phyloP scores from a whole-genome alignment of 2,888 invertebrate genomes.

The Chloromyia formosa region DNA sequence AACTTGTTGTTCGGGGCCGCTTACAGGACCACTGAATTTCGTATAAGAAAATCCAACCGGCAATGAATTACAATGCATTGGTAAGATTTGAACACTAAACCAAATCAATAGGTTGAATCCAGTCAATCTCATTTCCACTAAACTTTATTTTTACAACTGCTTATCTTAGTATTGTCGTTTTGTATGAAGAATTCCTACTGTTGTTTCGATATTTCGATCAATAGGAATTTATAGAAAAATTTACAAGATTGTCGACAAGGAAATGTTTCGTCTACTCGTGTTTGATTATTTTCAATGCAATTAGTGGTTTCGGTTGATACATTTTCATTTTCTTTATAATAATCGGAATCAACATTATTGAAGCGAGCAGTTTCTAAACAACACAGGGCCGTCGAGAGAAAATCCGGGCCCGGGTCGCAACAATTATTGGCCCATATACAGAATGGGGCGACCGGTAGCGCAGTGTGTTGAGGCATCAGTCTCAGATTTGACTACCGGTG shows the following conservation, averaged over 20 bases:
- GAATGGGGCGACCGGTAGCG: too few relatives aligned
- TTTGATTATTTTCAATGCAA: slow-evolving; percentile 17
- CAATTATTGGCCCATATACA: too few relatives aligned
- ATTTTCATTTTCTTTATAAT: slow-evolving; percentile 46
- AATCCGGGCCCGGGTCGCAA: too few relatives aligned
- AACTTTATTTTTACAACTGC: background rate
- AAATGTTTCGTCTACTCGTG: background rate
- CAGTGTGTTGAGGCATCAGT: too few relatives aligned
- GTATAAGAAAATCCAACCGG: slow-evolving; percentile 74
- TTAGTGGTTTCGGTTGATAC: slow-evolving; percentile 34
- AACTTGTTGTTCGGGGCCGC: slow-evolving; percentile 67
- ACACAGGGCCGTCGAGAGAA: too few relatives aligned
- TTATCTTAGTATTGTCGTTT: background rate
- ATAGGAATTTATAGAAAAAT: slow-evolving; percentile 31
- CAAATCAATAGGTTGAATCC: background rate
- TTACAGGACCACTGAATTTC: slow-evolving; percentile 78
- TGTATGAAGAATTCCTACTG: slow-evolving; percentile 36
- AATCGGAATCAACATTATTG: slow-evolving; percentile 41
- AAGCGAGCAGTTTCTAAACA: slow-evolving; percentile 43
- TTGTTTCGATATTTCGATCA: background rate
- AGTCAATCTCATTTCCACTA: background rate
- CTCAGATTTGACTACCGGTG: too few relatives aligned
- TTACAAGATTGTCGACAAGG: background rate
- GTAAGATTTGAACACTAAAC: background rate
- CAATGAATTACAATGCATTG: slow-evolving; percentile 16